Conservation (phyloP, 2,888 invertebrate species). For the Trachelus troglodyta region DNA sequence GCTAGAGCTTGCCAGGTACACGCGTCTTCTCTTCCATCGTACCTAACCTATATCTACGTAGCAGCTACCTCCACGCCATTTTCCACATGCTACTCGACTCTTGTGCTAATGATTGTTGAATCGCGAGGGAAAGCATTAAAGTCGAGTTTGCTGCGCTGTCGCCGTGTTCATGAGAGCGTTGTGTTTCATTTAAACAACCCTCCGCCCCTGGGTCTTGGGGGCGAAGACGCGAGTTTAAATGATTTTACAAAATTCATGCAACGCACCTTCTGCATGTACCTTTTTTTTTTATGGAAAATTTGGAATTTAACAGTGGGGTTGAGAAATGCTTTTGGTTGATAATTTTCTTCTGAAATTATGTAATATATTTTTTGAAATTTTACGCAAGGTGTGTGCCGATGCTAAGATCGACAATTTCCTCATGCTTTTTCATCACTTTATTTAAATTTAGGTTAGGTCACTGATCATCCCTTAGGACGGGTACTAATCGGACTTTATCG, state of each 20-base stretch:
- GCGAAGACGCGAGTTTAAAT: neutral
- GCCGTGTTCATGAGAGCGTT: constrained; percentile 1
- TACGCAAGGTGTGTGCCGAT: neutral
- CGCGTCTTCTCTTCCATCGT: neutral
- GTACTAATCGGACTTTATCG: neutral
- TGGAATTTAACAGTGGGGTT: neutral
- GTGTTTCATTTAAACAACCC: constrained; percentile 1
- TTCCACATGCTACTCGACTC: neutral
- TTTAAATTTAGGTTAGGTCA: neutral
- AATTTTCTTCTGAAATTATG: neutral
- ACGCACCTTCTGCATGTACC: neutral
- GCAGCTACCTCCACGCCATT: neutral
- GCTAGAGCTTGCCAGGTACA: neutral
- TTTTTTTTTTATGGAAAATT: neutral
- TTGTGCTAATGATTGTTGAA: constrained; percentile 8
- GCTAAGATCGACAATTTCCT: neutral
- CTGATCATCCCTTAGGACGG: neutral
- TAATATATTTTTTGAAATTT: neutral
- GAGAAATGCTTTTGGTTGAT: neutral
- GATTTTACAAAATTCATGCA: neutral
- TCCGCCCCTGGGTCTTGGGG: neutral
- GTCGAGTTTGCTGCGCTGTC: constrained; percentile 6
- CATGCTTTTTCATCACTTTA: neutral
- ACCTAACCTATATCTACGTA: neutral
- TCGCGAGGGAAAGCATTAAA: constrained; percentile 6